Percentiles rank a stretch among this genome's conserved stretches.
Conservation (phyloP, 2,888 invertebrate species). For the Tipula unca region DNA sequence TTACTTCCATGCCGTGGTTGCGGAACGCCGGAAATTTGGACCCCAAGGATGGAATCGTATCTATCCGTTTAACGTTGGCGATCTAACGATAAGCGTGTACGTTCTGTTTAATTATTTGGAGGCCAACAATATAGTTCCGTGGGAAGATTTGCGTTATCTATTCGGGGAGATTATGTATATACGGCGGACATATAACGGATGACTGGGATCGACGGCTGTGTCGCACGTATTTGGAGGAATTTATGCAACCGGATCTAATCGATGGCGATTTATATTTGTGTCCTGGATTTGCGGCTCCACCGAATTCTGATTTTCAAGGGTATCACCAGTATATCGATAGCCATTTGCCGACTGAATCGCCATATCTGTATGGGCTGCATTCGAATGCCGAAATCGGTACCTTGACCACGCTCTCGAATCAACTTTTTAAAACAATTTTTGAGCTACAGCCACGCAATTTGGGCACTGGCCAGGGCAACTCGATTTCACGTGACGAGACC, state of each 20-base stretch:
- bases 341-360: constrained; percentile 76
- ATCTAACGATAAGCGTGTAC: constrained; percentile 84
- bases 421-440: constrained; percentile 73
- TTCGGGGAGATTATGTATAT: constrained; percentile 98
- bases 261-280: constrained; percentile 80
- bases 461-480: constrained; percentile 53
- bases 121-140: constrained; percentile 77
- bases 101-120: constrained; percentile 88
- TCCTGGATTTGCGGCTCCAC: constrained; percentile 77
- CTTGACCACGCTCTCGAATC: constrained; percentile 76
- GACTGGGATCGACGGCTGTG: constrained; percentile 91
- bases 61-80: constrained; percentile 75
- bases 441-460: constrained; percentile 85
- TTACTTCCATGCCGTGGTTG: no score
- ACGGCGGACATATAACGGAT: constrained; percentile 94
- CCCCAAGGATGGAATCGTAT: constrained; percentile 45
- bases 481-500: constrained; percentile 66
- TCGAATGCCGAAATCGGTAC: constrained; percentile 94
- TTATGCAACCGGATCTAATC: constrained; percentile 76
- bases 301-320: constrained; percentile 76
- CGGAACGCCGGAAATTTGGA: constrained; percentile 80
- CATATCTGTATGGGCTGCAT: constrained; percentile 86
- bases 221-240: constrained; percentile 75
- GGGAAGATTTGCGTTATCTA: constrained; percentile 89
- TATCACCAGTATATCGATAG: constrained; percentile 88